Evolutionary conservation across 2,888 invertebrate genomes (phyloP), one percentile per base, ranked within the genome.

Genomic region (Dasypogon diadema): DNA sequence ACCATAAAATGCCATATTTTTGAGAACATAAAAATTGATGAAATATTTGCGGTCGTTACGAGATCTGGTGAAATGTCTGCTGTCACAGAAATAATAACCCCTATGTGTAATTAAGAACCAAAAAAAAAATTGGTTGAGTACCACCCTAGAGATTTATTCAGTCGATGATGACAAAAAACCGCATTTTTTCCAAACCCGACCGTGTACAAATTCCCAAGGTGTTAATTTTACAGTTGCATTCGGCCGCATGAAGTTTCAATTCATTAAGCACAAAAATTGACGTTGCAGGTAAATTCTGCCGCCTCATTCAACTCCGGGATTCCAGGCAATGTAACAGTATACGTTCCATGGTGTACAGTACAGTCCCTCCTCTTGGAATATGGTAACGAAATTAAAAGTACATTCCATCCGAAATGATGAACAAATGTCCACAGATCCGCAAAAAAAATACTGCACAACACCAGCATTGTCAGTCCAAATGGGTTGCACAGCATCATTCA

Each of bases 351-450:
- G 10, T 42, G 2, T 8, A 48, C 48, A 48, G 26, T n/a, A n/a
- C n/a, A n/a, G n/a, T n/a, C n/a, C n/a, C n/a, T 22, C 22, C 26
- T 34, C 42, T 21, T 14, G 18, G 42, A 16, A 48, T 22, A 68
- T 70, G 70, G 34, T 70, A 70, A 70, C 70, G 34, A 70, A 70
- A 70, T 70, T 70, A 70, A 70, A 70, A 70, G 70, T 54, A 54
- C 54, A 70, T 70, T 70, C 48, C 54, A 26, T 70, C 34, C 54
- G 54, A 54, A 54, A 54, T 54, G 54, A 70, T 54, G 70, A 70
- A 70, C 70, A 70, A 70, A 68, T 68, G 65, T 68, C 65, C 65
- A 16, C 65, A 21, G 42, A 16, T n/a, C 65, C 6, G 10, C n/a
- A 14, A 26, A 68, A 68, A 68, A n/a, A n/a, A n/a, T n/a, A 68